Base-by-base conservation (phyloP, 1,140 invertebrate species). In the Drosophila azteca region DNA sequence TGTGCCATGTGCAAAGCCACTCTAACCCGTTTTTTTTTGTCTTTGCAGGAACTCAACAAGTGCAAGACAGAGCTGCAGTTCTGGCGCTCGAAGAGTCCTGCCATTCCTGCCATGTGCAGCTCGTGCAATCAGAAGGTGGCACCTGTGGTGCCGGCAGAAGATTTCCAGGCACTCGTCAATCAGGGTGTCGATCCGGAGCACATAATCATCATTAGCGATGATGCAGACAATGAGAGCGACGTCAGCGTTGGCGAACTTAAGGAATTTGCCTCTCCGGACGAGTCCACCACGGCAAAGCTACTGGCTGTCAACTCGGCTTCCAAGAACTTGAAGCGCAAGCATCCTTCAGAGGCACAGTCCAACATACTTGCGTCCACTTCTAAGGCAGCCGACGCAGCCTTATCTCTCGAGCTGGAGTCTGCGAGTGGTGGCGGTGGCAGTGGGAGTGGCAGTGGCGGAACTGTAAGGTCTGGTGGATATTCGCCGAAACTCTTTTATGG, bases 31-130 rank as follows among this genome's bases (percentile, higher is more conserved):
- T 49, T 82, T n/a, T n/a, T 49, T 82, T 49, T 0, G 29, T 57
- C 17, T 65, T 44, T 91, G 0, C 89, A 96, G 94, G 96, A 97
- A 92, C 93, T 97, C 75, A 97, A 97, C 92, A 97, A 97, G 87
- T 97, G 96, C 91, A 97, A 97, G 92, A 97, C 96, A 31, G 96
- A 97, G 90, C 92, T 97, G 63, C 96, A 97, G 92, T 97, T 97
- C 92, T 97, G 96, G 96, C 94, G 96, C 45, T 97, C 96, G 17
- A 96, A 96, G 73, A 96, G 96, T 39, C 96, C 96, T 5, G 95
- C 96, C 54, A 94, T 94, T 87, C 92, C 93, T 9, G 70, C 78
- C 2, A 92, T 93, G 6, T 95, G 94, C 73, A 93, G 92, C 22
- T 92, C 92, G 31, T 95, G 94, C 68, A 94, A 94, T 45, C 93